Evolutionary conservation across 2,797 vertebrate species (phyloP).

Genomic region (Gallinago nigripennis): DNA sequence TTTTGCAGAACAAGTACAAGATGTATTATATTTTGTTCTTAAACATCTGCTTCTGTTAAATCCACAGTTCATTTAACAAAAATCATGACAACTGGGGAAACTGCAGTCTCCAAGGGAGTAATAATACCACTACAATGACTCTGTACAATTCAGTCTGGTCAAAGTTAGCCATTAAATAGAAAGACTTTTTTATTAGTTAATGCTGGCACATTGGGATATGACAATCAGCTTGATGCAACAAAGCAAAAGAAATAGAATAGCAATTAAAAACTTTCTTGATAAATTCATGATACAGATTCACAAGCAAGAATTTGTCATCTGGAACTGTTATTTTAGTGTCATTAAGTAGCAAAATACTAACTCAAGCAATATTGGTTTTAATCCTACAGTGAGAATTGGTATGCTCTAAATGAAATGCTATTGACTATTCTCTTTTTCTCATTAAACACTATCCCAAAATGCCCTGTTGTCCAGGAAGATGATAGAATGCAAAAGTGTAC

Average conservation of each 20-base stretch:
- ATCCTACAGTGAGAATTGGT: neutral
- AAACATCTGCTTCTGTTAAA: neutral
- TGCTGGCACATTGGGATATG: neutral
- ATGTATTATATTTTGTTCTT: neutral
- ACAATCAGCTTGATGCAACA: neutral
- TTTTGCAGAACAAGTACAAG: neutral
- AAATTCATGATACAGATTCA: neutral
- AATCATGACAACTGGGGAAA: neutral
- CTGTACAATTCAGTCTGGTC: neutral
- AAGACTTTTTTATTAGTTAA: neutral
- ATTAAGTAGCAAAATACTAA: neutral
- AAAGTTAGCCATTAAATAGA: neutral
- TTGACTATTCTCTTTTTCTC: neutral
- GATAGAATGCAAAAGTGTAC: neutral
- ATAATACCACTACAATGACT: neutral
- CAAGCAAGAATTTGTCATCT: neutral
- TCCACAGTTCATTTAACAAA: neutral
- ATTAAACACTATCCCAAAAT: neutral
- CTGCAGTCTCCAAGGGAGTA: neutral
- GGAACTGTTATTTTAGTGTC: neutral
- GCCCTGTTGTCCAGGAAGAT: neutral
- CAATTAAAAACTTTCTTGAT: neutral
- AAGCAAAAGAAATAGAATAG: neutral
- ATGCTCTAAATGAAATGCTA: neutral
- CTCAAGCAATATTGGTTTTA: neutral